Percentiles rank a stretch among this genome's conserved stretches.
Conservation (phyloP, 64 coral and sea anemone species). For the Exaiptasia diaphana region DNA sequence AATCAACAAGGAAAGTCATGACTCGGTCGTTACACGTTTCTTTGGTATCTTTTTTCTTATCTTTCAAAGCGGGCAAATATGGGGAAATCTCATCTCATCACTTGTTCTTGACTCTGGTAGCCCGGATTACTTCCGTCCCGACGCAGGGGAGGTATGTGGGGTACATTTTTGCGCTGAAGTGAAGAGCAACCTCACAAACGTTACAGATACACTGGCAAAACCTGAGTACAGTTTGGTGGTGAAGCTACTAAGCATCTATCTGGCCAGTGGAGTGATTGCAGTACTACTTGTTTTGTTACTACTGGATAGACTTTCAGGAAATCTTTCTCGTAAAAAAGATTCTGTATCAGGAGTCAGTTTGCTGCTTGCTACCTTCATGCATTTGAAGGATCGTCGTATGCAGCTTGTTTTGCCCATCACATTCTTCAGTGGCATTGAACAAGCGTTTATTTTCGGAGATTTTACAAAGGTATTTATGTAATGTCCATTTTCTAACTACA, state of each 20-base stretch:
- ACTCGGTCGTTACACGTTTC: slow-evolving; percentile 86
- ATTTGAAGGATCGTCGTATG: slow-evolving; percentile 75
- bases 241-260: slow-evolving; percentile 78
- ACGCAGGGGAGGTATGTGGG: slow-evolving; percentile 75
- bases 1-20: slow-evolving; percentile 65
- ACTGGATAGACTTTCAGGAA: slow-evolving; percentile 69
- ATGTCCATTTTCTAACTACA: no score
- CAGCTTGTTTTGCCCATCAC: slow-evolving; percentile 81
- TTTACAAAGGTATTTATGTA: slow-evolving; percentile 89
- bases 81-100: slow-evolving; percentile 91
- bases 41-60: slow-evolving; percentile 92
- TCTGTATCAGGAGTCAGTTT: slow-evolving; percentile 53
- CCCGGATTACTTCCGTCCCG: slow-evolving; percentile 41
- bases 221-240: slow-evolving; percentile 60
- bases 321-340: slow-evolving; percentile 67
- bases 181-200: not conserved
- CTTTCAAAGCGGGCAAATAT: slow-evolving; percentile 92
- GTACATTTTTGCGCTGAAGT: slow-evolving; percentile 31
- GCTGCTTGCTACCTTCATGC: slow-evolving; percentile 70
- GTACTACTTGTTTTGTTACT: slow-evolving; percentile 47
- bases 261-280: slow-evolving; percentile 61
- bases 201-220: slow-evolving; percentile 41
- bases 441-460: slow-evolving; percentile 89
- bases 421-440: slow-evolving; percentile 92
- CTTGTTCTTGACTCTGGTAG: slow-evolving; percentile 66